A percentile compares a stretch with the other conserved stretches of the same genome.
Evolutionary conservation across 2,113 vertebrate species (phyloP).

Genomic region (Octodon degus): DNA sequence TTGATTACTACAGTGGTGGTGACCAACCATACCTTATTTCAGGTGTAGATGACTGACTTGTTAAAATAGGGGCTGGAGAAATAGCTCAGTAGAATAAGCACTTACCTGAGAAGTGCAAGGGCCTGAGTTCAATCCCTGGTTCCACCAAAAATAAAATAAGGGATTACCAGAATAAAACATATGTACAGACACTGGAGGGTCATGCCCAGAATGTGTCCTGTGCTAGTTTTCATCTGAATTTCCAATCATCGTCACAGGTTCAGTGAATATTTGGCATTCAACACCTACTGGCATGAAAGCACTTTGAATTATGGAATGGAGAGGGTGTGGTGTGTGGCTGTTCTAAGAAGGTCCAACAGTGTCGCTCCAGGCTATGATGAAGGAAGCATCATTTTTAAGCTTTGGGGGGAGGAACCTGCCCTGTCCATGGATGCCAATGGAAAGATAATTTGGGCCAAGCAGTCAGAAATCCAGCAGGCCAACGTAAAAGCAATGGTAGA

Average conservation of each 20-base stretch:
- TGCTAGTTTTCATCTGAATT: slow-evolving; percentile 98
- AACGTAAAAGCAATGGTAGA: slow-evolving; percentile 99
- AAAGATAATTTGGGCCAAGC: slow-evolving; percentile 99
- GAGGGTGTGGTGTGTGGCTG: slow-evolving; percentile 97
- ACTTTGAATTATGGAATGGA: slow-evolving; percentile 99
- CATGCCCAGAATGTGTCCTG: slow-evolving; percentile 99
- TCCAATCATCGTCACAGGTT: slow-evolving; percentile 98
- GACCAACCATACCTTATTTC: slow-evolving; percentile 99
- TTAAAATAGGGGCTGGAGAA: slow-evolving; percentile 92
- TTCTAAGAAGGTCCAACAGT: slow-evolving; percentile 96
- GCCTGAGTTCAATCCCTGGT: no score
- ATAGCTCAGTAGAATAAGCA: not conserved
- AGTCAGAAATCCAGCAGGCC: slow-evolving; percentile 98
- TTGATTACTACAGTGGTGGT: slow-evolving; percentile 99
- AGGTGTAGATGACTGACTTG: slow-evolving; percentile 97
- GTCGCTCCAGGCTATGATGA: slow-evolving; percentile 98
- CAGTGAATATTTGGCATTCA: slow-evolving; percentile 98
- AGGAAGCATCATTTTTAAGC: slow-evolving; percentile 99
- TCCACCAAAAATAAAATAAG: no score
- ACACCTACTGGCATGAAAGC: slow-evolving; percentile 97
- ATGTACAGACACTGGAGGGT: slow-evolving; percentile 97
- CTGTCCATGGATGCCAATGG: slow-evolving; percentile 99
- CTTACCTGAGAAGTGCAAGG: no score
- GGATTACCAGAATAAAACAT: slow-evolving; percentile 94
- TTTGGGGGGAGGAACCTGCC: slow-evolving; percentile 98